phyloP scores from a whole-genome alignment of 2,113 vertebrate genomes.

The Delphinus delphis region DNA sequence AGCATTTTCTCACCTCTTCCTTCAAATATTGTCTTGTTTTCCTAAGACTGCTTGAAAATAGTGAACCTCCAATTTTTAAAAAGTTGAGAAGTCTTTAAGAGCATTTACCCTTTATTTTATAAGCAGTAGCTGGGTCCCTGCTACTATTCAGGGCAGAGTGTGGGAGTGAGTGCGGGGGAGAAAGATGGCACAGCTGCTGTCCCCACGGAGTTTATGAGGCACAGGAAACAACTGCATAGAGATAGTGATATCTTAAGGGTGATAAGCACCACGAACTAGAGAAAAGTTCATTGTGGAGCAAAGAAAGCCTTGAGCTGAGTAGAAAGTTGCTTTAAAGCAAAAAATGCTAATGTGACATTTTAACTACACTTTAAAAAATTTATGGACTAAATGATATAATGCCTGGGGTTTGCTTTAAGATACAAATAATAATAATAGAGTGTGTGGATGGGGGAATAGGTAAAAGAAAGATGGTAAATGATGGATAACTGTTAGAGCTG shows the following conservation, averaged over 20 bases:
- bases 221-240: background rate
- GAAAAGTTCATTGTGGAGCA: background rate
- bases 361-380: slow-evolving; percentile 3
- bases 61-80: background rate
- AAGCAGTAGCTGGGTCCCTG: background rate
- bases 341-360: background rate
- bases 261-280: background rate
- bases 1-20: background rate
- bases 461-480: background rate
- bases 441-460: background rate
- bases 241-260: background rate
- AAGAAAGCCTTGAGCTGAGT: background rate
- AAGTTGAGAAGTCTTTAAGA: background rate
- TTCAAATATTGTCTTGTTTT: background rate
- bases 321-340: background rate
- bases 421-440: background rate
- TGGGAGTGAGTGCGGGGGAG: too few species aligned
- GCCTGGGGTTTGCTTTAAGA: slow-evolving; percentile 10
- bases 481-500: background rate
- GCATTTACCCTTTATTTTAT: background rate
- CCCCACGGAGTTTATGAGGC: background rate
- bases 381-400: background rate
- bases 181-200: background rate
- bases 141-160: background rate
- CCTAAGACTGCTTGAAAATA: background rate